Conservation (phyloP, 2,888 invertebrate species). For the Brachynemurus nebulosus region DNA sequence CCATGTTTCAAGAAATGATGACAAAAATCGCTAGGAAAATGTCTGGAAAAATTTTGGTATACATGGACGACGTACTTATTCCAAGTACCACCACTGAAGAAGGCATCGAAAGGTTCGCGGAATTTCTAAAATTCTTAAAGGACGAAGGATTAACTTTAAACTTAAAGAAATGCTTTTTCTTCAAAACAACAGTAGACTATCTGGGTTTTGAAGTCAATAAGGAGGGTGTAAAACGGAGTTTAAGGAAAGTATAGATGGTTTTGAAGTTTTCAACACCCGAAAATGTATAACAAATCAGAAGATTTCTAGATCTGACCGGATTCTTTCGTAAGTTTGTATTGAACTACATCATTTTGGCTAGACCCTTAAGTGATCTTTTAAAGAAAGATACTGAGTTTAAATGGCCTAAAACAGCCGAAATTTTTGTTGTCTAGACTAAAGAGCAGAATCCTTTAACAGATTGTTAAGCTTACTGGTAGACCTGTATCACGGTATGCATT, state of each 20-base stretch:
- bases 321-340: background rate
- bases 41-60: too few relatives aligned
- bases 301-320: background rate
- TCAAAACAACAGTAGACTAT: background rate
- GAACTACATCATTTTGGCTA: background rate
- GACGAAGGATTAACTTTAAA: background rate
- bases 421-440: too few relatives aligned
- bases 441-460: too few relatives aligned
- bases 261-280: background rate
- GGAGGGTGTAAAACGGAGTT: background rate
- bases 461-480: too few relatives aligned
- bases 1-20: too few relatives aligned
- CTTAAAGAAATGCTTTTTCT: background rate
- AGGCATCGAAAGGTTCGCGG: too few relatives aligned
- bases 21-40: too few relatives aligned
- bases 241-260: background rate
- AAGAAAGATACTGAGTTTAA: background rate
- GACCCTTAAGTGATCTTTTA: too few relatives aligned
- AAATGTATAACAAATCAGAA: background rate
- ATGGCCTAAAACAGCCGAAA: too few relatives aligned
- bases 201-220: background rate
- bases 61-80: too few relatives aligned
- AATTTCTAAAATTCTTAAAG: background rate
- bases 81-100: too few relatives aligned
- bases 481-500: too few relatives aligned